Conservation (phyloP, 2,113 vertebrate species). For the Balaeniceps rex region DNA sequence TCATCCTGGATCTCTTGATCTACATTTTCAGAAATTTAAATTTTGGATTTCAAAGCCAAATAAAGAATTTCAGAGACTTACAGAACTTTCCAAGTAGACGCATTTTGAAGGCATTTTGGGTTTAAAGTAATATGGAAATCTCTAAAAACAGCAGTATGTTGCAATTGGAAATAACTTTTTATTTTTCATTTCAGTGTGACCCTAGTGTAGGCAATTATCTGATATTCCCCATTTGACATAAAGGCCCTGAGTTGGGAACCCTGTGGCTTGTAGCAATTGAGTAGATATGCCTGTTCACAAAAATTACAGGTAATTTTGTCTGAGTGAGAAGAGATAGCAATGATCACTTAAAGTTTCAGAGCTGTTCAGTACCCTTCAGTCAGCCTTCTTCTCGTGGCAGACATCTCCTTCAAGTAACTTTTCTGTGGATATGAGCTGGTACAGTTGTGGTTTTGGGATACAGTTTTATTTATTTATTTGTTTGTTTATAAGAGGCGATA, state of each 20-base stretch:
- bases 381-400: background rate
- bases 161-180: background rate
- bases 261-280: background rate
- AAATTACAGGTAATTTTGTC: background rate
- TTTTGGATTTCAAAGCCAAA: background rate
- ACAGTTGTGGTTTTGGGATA: background rate
- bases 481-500: background rate
- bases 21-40: background rate
- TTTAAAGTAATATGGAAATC: background rate
- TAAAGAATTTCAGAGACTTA: background rate
- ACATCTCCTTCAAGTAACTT: background rate
- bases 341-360: background rate
- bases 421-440: background rate
- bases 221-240: background rate
- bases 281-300: background rate
- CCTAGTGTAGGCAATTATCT: background rate
- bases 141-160: background rate
- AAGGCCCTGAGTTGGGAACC: background rate
- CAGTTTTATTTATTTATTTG: background rate
- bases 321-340: background rate
- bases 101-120: background rate
- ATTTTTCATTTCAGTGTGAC: background rate
- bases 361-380: background rate
- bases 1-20: background rate
- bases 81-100: background rate